Percentiles rank a stretch among this genome's conserved stretches.
Conservation (phyloP, 2,888 invertebrate genomes). For the Watsonalla binaria region DNA sequence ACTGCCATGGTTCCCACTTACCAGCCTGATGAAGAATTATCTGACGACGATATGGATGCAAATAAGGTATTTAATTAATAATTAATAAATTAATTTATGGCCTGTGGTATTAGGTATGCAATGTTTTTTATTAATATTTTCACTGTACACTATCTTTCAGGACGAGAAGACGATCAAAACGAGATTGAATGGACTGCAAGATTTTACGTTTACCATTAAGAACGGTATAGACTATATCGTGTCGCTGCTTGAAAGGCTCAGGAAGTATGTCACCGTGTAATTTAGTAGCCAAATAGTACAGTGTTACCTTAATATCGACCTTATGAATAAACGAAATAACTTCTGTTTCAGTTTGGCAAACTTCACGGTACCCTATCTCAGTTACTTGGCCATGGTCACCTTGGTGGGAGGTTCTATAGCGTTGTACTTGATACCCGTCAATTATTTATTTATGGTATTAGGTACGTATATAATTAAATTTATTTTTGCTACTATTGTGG, state of each 20-base stretch:
- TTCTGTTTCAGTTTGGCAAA: slow-evolving; percentile 53
- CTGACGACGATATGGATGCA: slow-evolving; percentile 57
- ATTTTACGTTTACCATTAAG: slow-evolving; percentile 69
- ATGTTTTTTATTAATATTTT: background rate
- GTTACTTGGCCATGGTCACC: slow-evolving; percentile 53
- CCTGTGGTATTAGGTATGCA: slow-evolving; percentile 1
- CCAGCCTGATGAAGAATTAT: slow-evolving; percentile 50
- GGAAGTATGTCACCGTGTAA: slow-evolving; percentile 44
- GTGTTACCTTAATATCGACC: no score
- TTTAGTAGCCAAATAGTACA: no score
- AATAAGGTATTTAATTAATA: slow-evolving; percentile 55
- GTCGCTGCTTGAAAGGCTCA: slow-evolving; percentile 59
- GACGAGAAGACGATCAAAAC: slow-evolving; percentile 66
- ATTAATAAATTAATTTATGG: no score
- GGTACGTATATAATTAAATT: slow-evolving; percentile 36
- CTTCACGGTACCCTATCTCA: slow-evolving; percentile 67
- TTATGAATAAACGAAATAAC: no score
- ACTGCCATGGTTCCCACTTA: slow-evolving; percentile 30
- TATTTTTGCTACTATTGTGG: no score
- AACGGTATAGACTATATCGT: slow-evolving; percentile 67
- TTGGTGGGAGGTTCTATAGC: slow-evolving; percentile 42
- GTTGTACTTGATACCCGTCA: slow-evolving; percentile 58
- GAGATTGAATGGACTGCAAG: slow-evolving; percentile 57
- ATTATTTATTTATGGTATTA: slow-evolving; percentile 66
- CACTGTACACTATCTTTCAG: slow-evolving; percentile 26